Evolutionary conservation across 1,140 invertebrate species (phyloP), one percentile per base, ranked within the genome.

Genomic region (Drosophila punjabiensis): DNA sequence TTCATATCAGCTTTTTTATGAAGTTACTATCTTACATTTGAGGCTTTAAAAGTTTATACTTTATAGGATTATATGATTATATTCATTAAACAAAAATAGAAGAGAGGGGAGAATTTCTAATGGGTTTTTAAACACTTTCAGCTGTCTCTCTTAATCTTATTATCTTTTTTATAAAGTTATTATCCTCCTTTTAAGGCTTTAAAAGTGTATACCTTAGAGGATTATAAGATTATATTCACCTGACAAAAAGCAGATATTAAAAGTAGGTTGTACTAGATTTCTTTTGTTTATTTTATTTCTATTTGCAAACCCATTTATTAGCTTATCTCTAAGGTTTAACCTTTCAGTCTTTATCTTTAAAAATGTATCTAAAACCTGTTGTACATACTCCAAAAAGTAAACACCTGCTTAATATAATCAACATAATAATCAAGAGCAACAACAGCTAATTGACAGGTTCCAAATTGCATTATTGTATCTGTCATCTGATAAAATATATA

Each of bases 401-500:
- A 53, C 68, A 68, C 48, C 63, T 67, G 48, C n/a, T 11, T 55
- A 47, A 68, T 50, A 35, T 50, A 67, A 41, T 73, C 28, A 50
- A 58, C n/a, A 24, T 24, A 24, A 24, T 24, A 24, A 24, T 24
- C 24, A 24, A 24, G 24, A 37, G 16, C 8, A 37, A 47, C 47
- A 43, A 32, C 50, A 5, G 45, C 18, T 76, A 76, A 81, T 56
- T 81, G 74, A 56, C 53, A 35, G 70, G 52, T 55, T 69, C 56
- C 41, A 61, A 70, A 76, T 81, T 61, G 60, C 50, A 58, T 37
- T 63, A 14, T 64, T 81, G 16, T 70, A 47, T 41, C 55, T 78
- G 75, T 37, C 62, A 53, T 33, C 58, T 75, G 58, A 59, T 74
- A n/a, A 74, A 68, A 48, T 48, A 58, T 52, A 20, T 47, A 41